These are phyloP conservation scores for Rhabditoides inermis DNA, from an alignment of 2,888 invertebrate species.

Conservation along the genomic window DNA sequence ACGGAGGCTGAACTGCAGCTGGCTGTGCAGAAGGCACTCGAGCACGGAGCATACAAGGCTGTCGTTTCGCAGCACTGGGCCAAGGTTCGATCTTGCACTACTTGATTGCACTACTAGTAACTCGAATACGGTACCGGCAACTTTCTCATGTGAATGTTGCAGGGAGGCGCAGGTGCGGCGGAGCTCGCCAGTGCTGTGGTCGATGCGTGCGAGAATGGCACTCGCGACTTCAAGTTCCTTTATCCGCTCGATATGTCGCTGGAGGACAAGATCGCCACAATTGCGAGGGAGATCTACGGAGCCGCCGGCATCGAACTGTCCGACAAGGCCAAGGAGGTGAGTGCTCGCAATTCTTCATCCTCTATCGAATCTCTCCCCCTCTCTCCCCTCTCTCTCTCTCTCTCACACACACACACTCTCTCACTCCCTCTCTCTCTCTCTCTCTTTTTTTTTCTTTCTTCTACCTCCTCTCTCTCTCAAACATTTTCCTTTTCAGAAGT, in stretches of 20 bases:
- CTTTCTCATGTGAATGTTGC: not conserved
- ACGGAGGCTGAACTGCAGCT: slow-evolving; percentile 73
- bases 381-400: not conserved
- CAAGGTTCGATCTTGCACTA: no score
- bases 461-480: no score
- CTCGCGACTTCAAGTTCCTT: slow-evolving; percentile 35
- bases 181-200: slow-evolving; percentile 79
- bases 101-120: no score
- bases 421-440: not conserved
- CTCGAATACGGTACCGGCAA: no score
- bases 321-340: slow-evolving; percentile 63
- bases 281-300: slow-evolving; percentile 89
- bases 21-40: slow-evolving; percentile 64
- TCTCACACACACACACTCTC: not conserved
- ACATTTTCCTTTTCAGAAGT: slow-evolving; percentile 48
- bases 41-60: slow-evolving; percentile 77
- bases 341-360: not conserved
- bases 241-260: slow-evolving; percentile 61
- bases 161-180: slow-evolving; percentile 77
- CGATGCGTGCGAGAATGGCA: slow-evolving; percentile 58
- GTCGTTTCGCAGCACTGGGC: slow-evolving; percentile 81
- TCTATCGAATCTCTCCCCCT: not conserved
- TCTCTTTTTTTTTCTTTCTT: no score
- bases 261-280: slow-evolving; percentile 75
- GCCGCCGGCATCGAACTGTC: slow-evolving; percentile 76